Evolutionary conservation across 2,113 vertebrate genomes (phyloP).

Genomic region (Xenopus borealis): DNA sequence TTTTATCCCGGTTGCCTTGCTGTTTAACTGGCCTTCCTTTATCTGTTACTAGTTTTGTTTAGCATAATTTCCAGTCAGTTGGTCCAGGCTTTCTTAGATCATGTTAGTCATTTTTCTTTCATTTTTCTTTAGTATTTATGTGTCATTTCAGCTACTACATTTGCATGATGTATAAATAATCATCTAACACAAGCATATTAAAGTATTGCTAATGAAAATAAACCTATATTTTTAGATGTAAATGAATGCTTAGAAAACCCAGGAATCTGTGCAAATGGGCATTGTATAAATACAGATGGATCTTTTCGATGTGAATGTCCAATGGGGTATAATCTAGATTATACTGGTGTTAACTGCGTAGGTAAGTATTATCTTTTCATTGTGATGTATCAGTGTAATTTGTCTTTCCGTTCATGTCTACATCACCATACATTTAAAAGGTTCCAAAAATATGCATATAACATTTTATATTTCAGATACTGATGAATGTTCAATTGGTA

Average conservation of each 20-base stretch:
- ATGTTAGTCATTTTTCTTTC: too few species aligned
- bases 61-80: too few species aligned
- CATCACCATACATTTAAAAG: too few species aligned
- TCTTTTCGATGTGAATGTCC: conserved; percentile 82
- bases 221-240: conserved; percentile 65
- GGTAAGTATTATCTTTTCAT: conserved; percentile 60
- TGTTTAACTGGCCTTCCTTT: too few species aligned
- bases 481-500: conserved; percentile 78
- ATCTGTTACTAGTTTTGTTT: too few species aligned
- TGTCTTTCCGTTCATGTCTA: too few species aligned
- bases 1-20: too few species aligned
- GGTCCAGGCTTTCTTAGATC: too few species aligned
- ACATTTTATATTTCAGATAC: conserved; percentile 63
- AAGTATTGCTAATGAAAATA: too few species aligned
- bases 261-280: conserved; percentile 76
- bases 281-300: conserved; percentile 81
- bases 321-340: conserved; percentile 76
- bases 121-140: not conserved
- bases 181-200: too few species aligned
- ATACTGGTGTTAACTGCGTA: conserved; percentile 70
- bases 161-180: too few species aligned
- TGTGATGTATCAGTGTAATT: too few species aligned
- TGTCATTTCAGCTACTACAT: not conserved
- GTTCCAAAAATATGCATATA: not conserved
- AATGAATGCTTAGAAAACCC: conserved; percentile 80